Percentiles rank a stretch among this genome's conserved stretches.
phyloP scores from a whole-genome alignment of 2,888 invertebrate genomes.

The Desoria tigrina region DNA sequence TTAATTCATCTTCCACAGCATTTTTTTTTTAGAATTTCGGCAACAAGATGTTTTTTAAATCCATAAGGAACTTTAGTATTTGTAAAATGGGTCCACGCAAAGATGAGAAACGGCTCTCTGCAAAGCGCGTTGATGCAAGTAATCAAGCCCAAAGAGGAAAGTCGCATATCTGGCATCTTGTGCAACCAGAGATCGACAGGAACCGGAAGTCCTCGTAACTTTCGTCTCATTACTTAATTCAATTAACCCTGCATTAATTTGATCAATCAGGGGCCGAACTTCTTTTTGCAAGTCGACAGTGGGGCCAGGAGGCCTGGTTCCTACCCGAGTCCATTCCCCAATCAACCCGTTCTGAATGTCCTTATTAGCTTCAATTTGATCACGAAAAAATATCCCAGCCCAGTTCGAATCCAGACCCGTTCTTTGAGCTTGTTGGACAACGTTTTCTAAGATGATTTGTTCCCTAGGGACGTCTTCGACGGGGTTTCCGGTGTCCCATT shows the following conservation, averaged over 20 bases:
- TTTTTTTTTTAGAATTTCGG: too few relatives aligned
- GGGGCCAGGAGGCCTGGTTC: conserved; percentile 29
- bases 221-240: conserved; percentile 27
- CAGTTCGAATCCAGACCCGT: conserved; percentile 25
- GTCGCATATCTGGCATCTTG: conserved; percentile 30
- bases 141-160: conserved; percentile 30
- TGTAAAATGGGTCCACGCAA: conserved; percentile 10
- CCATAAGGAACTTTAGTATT: too few relatives aligned
- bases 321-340: conserved; percentile 23
- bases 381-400: conserved; percentile 33
- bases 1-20: too few relatives aligned
- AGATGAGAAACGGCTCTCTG: conserved; percentile 24
- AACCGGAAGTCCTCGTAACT: conserved; percentile 10
- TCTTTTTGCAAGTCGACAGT: conserved; percentile 34
- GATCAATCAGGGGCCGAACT: conserved; percentile 38
- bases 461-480: conserved; percentile 40
- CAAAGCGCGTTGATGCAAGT: conserved; percentile 31
- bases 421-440: conserved; percentile 27
- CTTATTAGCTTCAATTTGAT: conserved; percentile 46
- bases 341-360: conserved; percentile 39
- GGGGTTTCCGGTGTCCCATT: conserved; percentile 34
- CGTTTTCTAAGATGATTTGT: conserved; percentile 34
- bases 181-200: conserved; percentile 25
- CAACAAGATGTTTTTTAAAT: too few relatives aligned
- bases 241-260: conserved; percentile 32